Percentiles rank a stretch among this genome's conserved stretches.
Conservation (phyloP, 2,113 vertebrate species). For the Pangasianodon hypophthalmus region DNA sequence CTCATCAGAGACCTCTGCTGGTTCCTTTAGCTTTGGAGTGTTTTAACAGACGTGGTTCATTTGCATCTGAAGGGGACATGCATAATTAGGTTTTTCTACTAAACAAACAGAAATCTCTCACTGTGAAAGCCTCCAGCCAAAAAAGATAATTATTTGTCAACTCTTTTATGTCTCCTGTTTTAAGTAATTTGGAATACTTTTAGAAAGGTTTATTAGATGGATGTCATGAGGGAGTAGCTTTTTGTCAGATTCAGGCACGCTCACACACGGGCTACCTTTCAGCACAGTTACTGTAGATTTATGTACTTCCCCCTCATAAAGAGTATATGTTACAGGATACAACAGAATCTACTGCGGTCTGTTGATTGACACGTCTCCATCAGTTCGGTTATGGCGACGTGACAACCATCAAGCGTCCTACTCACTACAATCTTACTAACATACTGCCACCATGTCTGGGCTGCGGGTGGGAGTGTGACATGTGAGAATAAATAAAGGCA, state of each 20-base stretch:
- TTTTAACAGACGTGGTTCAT: background rate
- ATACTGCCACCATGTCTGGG: conserved; percentile 36
- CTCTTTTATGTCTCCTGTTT: background rate
- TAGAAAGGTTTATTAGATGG: background rate
- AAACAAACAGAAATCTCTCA: conserved; percentile 1
- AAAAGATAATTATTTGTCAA: background rate
- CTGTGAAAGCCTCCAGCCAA: background rate
- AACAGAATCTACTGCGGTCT: background rate
- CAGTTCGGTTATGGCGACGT: background rate
- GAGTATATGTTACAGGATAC: background rate
- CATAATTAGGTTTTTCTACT: conserved; percentile 1
- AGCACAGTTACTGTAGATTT: background rate
- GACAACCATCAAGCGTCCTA: background rate
- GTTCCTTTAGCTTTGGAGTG: background rate
- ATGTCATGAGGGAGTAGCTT: background rate
- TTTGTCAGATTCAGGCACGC: background rate
- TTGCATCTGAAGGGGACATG: conserved; percentile 16
- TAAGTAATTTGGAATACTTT: background rate
- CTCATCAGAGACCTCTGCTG: conserved; percentile 46
- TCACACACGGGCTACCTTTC: background rate
- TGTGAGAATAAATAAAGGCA: conserved; percentile 45
- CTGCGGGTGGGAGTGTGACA: conserved; percentile 42
- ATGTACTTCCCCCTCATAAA: background rate
- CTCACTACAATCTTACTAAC: conserved; percentile 6
- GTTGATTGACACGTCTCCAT: conserved; percentile 13